Conservation (phyloP, 2,888 invertebrate species). For the Resseliella maxima region DNA sequence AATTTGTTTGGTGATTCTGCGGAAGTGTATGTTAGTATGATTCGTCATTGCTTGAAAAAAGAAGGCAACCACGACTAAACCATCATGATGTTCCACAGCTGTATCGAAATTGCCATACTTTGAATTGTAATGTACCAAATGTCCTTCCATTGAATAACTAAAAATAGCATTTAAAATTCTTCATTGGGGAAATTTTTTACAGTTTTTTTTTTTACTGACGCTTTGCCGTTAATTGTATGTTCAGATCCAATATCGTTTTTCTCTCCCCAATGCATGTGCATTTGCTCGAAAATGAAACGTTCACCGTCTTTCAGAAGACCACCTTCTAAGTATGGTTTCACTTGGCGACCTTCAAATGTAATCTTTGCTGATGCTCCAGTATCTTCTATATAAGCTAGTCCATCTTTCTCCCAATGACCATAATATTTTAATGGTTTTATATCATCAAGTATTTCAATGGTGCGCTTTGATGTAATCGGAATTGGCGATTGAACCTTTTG, state of each 20-base stretch:
- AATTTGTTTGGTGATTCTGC: slow-evolving; percentile 72
- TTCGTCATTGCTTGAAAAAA: slow-evolving; percentile 70
- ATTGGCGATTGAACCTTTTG: slow-evolving; percentile 67
- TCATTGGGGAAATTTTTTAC: too few species aligned
- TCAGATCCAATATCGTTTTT: slow-evolving; percentile 82
- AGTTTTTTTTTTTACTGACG: slow-evolving; percentile 67
- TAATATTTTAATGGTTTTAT: slow-evolving; percentile 67
- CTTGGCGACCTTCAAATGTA: slow-evolving; percentile 71
- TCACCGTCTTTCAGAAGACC: slow-evolving; percentile 72
- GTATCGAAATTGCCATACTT: slow-evolving; percentile 73
- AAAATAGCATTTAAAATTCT: too few species aligned
- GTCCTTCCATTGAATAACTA: slow-evolving; percentile 81
- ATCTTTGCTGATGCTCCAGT: slow-evolving; percentile 71
- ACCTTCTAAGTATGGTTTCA: slow-evolving; percentile 73
- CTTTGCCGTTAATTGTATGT: slow-evolving; percentile 79
- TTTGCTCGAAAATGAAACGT: slow-evolving; percentile 78
- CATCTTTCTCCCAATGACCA: slow-evolving; percentile 68
- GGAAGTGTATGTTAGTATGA: slow-evolving; percentile 72
- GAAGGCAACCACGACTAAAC: background rate
- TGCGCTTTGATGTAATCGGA: slow-evolving; percentile 67
- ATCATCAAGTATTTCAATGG: slow-evolving; percentile 66
- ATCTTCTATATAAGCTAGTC: slow-evolving; percentile 66
- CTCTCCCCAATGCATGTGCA: slow-evolving; percentile 86
- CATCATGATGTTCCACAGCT: background rate
- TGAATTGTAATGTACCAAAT: slow-evolving; percentile 81